Conservation (phyloP, 2,797 vertebrate species). For the Poecile montanus region DNA sequence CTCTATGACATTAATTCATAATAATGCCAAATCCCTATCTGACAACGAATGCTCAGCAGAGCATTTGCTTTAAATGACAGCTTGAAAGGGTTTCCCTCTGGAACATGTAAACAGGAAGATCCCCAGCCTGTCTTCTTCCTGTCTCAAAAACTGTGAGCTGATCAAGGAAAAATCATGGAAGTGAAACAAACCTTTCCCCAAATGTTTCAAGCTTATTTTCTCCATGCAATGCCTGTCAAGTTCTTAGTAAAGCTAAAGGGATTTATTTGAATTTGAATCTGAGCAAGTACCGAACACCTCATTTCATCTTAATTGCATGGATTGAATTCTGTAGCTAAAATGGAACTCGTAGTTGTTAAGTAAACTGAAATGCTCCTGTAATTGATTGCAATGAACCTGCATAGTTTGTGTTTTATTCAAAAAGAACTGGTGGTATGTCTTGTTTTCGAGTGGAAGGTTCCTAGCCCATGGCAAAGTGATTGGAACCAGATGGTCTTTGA, state of each 20-base stretch:
- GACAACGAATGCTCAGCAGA: background rate
- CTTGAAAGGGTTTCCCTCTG: background rate
- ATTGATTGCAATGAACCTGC: background rate
- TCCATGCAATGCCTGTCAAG: background rate
- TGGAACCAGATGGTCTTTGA: background rate
- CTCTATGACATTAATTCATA: background rate
- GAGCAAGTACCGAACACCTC: background rate
- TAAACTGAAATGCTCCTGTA: slow-evolving; percentile 11
- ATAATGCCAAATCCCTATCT: background rate
- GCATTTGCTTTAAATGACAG: background rate
- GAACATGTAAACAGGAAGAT: background rate
- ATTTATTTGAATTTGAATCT: slow-evolving; percentile 12
- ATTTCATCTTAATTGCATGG: slow-evolving; percentile 16
- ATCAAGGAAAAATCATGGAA: background rate
- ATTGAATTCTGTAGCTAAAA: background rate
- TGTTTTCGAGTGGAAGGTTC: background rate
- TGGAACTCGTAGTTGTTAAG: background rate
- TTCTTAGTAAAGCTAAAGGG: background rate
- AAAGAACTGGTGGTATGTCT: background rate
- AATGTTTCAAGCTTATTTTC: background rate
- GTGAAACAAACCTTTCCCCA: background rate
- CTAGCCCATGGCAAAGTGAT: too few species aligned
- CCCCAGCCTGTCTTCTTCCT: background rate
- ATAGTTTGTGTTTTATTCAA: background rate
- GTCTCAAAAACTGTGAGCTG: background rate